Conservation (phyloP, 2,113 vertebrate genomes). For the Lophotis ruficrista region DNA sequence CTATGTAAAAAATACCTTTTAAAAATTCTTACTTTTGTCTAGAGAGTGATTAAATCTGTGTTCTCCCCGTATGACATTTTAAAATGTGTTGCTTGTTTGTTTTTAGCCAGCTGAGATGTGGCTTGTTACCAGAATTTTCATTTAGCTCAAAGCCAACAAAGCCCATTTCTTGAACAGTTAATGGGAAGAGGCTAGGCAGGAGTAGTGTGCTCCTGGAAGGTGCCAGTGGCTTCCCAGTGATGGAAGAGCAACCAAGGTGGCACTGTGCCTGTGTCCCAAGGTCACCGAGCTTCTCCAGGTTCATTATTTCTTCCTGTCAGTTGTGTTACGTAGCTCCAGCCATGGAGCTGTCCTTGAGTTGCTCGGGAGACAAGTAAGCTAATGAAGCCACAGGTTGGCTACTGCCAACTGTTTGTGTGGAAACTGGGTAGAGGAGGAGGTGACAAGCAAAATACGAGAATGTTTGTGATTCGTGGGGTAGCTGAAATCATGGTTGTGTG, state of each 20-base stretch:
- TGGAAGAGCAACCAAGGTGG: background rate
- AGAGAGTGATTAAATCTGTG: background rate
- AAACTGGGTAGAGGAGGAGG: background rate
- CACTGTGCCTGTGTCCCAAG: background rate
- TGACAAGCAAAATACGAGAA: background rate
- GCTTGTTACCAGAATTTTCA: background rate
- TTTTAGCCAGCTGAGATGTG: background rate
- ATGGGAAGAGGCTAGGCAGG: background rate
- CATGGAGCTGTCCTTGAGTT: background rate
- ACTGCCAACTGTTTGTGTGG: background rate
- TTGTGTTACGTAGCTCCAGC: background rate
- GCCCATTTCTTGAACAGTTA: background rate
- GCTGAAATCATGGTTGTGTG: background rate
- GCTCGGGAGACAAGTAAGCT: background rate
- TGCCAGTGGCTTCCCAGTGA: background rate
- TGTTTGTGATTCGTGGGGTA: background rate
- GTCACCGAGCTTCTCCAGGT: background rate
- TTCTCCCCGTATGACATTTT: background rate
- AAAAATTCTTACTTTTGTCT: background rate
- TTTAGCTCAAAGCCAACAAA: background rate
- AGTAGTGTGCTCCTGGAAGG: background rate
- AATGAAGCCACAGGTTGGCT: background rate
- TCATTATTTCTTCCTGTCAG: background rate
- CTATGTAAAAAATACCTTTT: background rate
- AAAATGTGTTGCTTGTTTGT: background rate